Conservation (phyloP, 2,113 vertebrate genomes). For the Cryptomyrus ogoouensis region DNA sequence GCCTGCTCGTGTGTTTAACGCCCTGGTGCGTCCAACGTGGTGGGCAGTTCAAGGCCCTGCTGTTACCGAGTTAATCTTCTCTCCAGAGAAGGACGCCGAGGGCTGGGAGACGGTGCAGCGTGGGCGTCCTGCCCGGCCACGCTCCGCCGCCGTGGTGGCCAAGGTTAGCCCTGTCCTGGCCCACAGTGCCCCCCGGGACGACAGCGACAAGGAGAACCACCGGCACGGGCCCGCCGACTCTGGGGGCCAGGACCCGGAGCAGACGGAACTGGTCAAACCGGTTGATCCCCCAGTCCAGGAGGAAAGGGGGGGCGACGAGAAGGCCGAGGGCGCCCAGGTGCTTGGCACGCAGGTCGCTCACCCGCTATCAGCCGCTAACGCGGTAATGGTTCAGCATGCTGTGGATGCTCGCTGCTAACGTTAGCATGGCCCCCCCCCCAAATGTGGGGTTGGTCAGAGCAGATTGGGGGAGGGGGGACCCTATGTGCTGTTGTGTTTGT, state of each 20-base stretch:
- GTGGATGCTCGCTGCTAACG: not conserved
- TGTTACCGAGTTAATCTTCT: not conserved
- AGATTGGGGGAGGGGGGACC: not conserved
- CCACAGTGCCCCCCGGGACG: constrained; percentile 58
- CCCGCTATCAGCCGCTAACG: constrained; percentile 16
- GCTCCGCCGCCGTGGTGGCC: constrained; percentile 67
- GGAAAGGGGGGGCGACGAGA: constrained; percentile 40
- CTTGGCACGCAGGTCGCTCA: constrained; percentile 32
- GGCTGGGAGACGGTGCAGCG: constrained; percentile 97
- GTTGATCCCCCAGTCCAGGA: constrained; percentile 36
- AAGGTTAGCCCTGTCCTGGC: constrained; percentile 64
- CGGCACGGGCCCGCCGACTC: constrained; percentile 38
- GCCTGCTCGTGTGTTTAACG: not conserved
- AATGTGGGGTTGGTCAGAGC: not conserved
- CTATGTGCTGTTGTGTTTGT: not conserved
- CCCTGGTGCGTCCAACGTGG: not conserved
- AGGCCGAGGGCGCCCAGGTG: constrained; percentile 57
- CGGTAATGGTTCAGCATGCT: constrained; percentile 29
- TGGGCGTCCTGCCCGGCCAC: constrained; percentile 81
- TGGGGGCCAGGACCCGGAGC: constrained; percentile 32
- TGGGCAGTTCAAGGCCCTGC: not conserved
- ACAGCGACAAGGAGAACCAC: constrained; percentile 68
- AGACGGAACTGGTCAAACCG: constrained; percentile 25
- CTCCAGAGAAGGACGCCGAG: constrained; percentile 81
- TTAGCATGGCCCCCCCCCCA: not conserved